Conservation (phyloP, 2,113 vertebrate species). For the Hippolais icterina region DNA sequence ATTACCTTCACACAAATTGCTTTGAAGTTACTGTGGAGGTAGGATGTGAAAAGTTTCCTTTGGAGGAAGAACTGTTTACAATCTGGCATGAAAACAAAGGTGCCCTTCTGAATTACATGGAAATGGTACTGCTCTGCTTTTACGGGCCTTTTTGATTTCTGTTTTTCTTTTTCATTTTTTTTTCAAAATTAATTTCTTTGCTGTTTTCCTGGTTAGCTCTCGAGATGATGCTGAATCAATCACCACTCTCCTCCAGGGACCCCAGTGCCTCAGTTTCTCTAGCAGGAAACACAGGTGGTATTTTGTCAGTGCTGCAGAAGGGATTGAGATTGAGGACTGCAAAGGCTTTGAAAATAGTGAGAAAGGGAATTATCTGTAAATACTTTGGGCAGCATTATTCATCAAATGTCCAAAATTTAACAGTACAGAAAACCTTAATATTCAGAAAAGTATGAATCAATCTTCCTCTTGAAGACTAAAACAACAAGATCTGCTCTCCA, state of each 20-base stretch:
- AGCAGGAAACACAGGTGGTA: neutral
- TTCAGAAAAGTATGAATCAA: neutral
- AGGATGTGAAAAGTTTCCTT: slow-evolving; percentile 93
- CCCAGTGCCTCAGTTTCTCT: neutral
- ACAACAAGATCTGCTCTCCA: neutral
- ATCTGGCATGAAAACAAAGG: slow-evolving; percentile 95
- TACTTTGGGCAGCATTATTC: neutral
- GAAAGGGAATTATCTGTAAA: neutral
- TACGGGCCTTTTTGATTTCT: neutral
- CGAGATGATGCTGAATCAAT: neutral
- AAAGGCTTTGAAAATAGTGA: neutral
- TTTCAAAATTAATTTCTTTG: neutral
- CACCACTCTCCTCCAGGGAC: neutral
- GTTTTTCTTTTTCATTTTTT: neutral
- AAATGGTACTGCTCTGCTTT: slow-evolving; percentile 79
- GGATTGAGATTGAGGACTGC: neutral
- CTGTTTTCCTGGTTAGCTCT: neutral
- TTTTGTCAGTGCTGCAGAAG: neutral
- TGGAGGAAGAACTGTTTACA: slow-evolving; percentile 86
- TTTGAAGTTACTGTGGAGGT: slow-evolving; percentile 95
- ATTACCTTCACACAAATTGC: slow-evolving; percentile 95
- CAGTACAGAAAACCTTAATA: neutral
- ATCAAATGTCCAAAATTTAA: neutral
- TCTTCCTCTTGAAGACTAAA: neutral
- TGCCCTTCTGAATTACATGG: slow-evolving; percentile 86